phyloP scores from a whole-genome alignment of 2,888 invertebrate genomes.

The Cyclophora albipunctata region DNA sequence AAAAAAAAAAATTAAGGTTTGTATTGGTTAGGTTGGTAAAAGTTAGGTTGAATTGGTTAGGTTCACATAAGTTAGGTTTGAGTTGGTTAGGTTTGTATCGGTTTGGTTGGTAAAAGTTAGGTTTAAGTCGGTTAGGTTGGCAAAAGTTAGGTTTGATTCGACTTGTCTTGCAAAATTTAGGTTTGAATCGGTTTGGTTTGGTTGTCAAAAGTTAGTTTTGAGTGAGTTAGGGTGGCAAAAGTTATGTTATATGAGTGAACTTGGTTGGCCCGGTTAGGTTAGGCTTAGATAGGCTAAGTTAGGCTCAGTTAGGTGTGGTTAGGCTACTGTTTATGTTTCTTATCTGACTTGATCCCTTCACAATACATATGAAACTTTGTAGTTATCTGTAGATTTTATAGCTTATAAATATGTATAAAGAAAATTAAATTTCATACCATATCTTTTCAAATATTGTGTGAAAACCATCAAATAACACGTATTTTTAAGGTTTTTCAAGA shows the following conservation, averaged over 20 bases:
- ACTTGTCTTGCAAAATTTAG: not conserved
- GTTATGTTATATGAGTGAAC: not conserved
- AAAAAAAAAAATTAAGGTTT: not conserved
- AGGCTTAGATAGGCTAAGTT: not conserved
- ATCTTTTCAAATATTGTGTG: too few relatives aligned
- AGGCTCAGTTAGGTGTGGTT: conserved; percentile 1
- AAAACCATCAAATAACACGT: too few relatives aligned
- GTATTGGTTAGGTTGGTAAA: too few relatives aligned
- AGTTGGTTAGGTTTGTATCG: not conserved
- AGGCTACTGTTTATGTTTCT: not conserved
- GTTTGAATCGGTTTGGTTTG: not conserved
- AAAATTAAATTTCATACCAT: not conserved
- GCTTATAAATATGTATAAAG: conserved; percentile 1
- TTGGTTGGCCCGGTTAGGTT: not conserved
- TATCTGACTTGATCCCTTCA: too few relatives aligned
- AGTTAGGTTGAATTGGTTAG: not conserved
- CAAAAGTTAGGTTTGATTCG: not conserved
- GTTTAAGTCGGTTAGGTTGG: too few relatives aligned
- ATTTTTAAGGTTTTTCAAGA: too few relatives aligned
- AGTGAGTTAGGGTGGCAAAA: not conserved
- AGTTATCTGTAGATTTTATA: not conserved
- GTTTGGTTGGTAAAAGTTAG: not conserved
- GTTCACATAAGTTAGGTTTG: not conserved
- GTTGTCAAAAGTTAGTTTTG: not conserved
- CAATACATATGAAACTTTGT: too few relatives aligned